Evolutionary conservation across 2,888 invertebrate genomes (phyloP).

Genomic region (Dynastes hyllus): DNA sequence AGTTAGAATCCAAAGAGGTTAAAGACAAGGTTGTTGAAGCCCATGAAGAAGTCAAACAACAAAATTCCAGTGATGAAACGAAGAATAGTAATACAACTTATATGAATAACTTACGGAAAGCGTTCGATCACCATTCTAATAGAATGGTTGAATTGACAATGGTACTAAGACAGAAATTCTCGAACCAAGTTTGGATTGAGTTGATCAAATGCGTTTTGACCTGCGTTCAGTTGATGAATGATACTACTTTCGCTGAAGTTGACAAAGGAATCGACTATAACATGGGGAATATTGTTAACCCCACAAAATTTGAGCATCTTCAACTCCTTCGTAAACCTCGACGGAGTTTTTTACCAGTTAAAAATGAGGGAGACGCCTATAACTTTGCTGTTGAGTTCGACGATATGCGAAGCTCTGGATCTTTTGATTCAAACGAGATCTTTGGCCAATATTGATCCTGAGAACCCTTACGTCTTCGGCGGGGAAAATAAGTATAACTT

Average conservation of each 20-base stretch:
- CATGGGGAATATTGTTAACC: not conserved
- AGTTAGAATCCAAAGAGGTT: not conserved
- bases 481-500: conserved; percentile 35
- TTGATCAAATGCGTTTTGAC: conserved; percentile 35
- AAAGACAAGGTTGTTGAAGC: not conserved
- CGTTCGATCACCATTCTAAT: conserved; percentile 24
- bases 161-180: not conserved
- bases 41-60: not conserved
- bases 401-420: conserved; percentile 25
- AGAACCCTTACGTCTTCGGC: conserved; percentile 38
- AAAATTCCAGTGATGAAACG: not conserved
- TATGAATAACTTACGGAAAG: conserved; percentile 2
- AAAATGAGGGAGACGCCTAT: conserved; percentile 13
- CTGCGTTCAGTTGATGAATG: conserved; percentile 29
- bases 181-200: conserved; percentile 30
- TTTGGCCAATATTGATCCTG: conserved; percentile 2
- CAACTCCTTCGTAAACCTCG: not conserved
- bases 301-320: not conserved
- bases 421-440: conserved; percentile 3
- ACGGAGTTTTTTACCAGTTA: not conserved
- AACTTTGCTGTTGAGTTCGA: conserved; percentile 9
- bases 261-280: conserved; percentile 17
- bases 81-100: not conserved
- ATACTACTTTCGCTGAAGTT: conserved; percentile 28
- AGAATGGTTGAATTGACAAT: conserved; percentile 24